Evolutionary conservation across 1,140 invertebrate species (phyloP), one percentile per base, ranked within the genome.

Genomic region (Ceratitis capitata): DNA sequence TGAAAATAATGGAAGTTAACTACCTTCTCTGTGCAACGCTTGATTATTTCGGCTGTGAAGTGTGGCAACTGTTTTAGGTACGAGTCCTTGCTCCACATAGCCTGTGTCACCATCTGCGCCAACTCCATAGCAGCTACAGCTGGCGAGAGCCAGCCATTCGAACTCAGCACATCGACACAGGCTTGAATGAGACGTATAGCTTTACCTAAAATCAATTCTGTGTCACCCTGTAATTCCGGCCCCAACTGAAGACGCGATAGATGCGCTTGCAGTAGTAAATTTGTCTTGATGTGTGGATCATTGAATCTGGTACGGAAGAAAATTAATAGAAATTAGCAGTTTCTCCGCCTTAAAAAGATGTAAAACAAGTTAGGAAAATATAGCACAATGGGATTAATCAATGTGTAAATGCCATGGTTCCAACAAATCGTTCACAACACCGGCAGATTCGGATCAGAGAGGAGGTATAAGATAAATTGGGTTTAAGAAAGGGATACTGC

Each of bases 61-160:
- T 99, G 98, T 4, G 99, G 99, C 86, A 99, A 92, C 89, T 99
- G 99, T 89, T 99, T 98, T 64, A 99, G 93, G 91, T 99, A 99
- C 0, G 98, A 98, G 92, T 99, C 99, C 92, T 99, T 99, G 85
- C 96, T 97, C 98, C 99, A 99, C 98, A 99, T 99, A 3, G 98
- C 98, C 93, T 99, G 99, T 0, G 99, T 99, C 0, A 99, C 97
- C 98, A 99, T 99, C 92, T 99, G 99, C 0, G 99, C 98, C 85
- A 99, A 92, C 93, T 99, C 99, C 99, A 99, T 99, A 88, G 99
- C 98, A 74, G 98, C 98, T 32, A 99, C 96, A 10, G 98, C 99
- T 0, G 99, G 99, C 0, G 97, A 96, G 19, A 99, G 92, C 99
- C 99, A 99, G 42, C 99, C 98, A 89, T 99, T 99, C 26, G 97